Evolutionary conservation across 2,797 vertebrate species (phyloP), one percentile per base, ranked within the genome.

Genomic region (Rhinatrema bivittatum): DNA sequence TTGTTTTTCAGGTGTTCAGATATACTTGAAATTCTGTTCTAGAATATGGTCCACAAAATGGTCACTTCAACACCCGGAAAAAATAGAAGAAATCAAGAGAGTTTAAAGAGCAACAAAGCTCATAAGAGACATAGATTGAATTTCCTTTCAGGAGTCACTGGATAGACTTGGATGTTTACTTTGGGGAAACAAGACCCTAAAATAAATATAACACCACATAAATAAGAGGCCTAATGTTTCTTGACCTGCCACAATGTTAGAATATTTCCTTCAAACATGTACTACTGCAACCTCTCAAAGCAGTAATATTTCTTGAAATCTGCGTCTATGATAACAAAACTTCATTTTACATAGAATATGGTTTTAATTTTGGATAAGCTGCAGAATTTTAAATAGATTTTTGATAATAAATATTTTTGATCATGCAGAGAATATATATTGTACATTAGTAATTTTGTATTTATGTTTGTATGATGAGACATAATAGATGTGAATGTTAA

Each of bases 371-470:
- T 87, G 88, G 71, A 89, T 90, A 91, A 95, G 87, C 91, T 96
- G 91, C 89, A 94, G 87, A 93, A 90, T 91, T 91, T 83, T 79
- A 85, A 89, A 87, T 74, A 84, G 71, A 84, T 86, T 87, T 93
- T 91, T 86, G 90, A 93, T 91, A 96, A 91, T 89, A 97, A 94
- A 92, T 94, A 93, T 97, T 97, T 97, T 98, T 91, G 86, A 96
- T 93, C 93, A 94, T 98, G 92, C 93, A 95, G 91, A 97, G 89
- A 94, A 88, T 97, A 90, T 98, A 97, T 97, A 96, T 95, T 98
- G 91, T 97, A 97, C 87, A 97, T 91, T 98, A 94, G 91, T 97
- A 94, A 92, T 94, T 98, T 97, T 98, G 93, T 97, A 98, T 88
- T 81, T 86, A 95, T 90, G 92, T 97, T 97, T 98, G 92, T 98